Conservation (phyloP, 2,113 vertebrate species). For the Toxostoma redivivum region DNA sequence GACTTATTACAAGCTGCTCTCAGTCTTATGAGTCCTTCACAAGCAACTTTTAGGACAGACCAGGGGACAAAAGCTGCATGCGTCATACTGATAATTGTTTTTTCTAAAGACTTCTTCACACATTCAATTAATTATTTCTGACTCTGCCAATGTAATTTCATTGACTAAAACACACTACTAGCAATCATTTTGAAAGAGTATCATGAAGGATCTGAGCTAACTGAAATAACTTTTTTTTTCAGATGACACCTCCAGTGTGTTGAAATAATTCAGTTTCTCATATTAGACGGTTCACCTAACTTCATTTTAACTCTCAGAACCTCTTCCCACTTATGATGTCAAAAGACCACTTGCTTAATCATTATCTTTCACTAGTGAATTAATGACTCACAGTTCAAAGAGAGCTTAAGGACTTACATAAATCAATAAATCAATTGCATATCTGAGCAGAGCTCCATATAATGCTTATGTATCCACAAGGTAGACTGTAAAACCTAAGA, state of each 20-base stretch:
- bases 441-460: background rate
- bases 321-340: background rate
- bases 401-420: background rate
- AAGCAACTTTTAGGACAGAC: background rate
- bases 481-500: background rate
- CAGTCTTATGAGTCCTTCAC: background rate
- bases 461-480: background rate
- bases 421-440: background rate
- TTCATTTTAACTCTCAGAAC: background rate
- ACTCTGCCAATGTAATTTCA: background rate
- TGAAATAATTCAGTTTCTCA: background rate
- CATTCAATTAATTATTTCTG: background rate
- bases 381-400: background rate
- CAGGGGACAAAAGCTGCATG: background rate
- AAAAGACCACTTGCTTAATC: background rate
- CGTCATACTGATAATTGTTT: background rate
- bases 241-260: background rate
- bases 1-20: background rate
- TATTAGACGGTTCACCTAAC: background rate
- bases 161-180: background rate
- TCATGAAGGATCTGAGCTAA: background rate
- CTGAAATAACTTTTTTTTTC: background rate
- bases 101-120: background rate
- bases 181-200: background rate
- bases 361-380: background rate